phyloP scores from a whole-genome alignment of 2,888 invertebrate species.

The Drosophila yooni region DNA sequence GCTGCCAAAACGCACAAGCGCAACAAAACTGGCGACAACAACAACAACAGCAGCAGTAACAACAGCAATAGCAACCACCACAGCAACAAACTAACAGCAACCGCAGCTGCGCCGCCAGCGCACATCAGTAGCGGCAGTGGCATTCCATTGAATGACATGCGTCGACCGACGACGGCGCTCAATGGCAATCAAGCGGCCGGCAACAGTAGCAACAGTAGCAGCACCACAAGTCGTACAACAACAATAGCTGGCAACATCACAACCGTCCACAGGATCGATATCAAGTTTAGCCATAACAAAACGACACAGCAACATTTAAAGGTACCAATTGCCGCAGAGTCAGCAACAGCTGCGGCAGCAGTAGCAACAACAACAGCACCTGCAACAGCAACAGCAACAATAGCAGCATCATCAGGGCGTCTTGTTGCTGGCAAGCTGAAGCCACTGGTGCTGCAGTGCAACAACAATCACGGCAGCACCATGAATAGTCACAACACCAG shows the following conservation, averaged over 20 bases:
- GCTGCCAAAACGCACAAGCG: conserved; percentile 42
- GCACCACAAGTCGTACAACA: conserved; percentile 23
- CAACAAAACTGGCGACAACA: conserved; percentile 56
- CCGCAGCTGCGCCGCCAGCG: not conserved
- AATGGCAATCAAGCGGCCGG: conserved; percentile 73
- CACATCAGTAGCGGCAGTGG: conserved; percentile 28
- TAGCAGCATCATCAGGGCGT: conserved; percentile 11
- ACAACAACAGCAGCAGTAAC: conserved; percentile 53
- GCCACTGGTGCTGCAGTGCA: conserved; percentile 34
- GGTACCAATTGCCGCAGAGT: conserved; percentile 5
- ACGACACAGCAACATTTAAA: conserved; percentile 20
- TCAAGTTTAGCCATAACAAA: conserved; percentile 44
- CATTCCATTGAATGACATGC: conserved; percentile 73
- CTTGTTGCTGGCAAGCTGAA: conserved; percentile 43
- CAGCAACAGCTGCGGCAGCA: conserved; percentile 8
- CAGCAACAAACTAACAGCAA: conserved; percentile 38
- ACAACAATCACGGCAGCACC: conserved; percentile 36
- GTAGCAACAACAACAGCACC: conserved; percentile 10
- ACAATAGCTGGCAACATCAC: conserved; percentile 48
- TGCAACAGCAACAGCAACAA: conserved; percentile 11
- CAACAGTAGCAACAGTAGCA: conserved; percentile 46
- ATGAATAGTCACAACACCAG: conserved; percentile 39
- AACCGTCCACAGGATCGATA: conserved; percentile 62
- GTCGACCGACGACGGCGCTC: conserved; percentile 64
- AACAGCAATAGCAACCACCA: conserved; percentile 67